These are phyloP conservation scores for Dinocampus coccinellae DNA, from an alignment of 2,888 invertebrate genomes.

Conservation along the genomic window DNA sequence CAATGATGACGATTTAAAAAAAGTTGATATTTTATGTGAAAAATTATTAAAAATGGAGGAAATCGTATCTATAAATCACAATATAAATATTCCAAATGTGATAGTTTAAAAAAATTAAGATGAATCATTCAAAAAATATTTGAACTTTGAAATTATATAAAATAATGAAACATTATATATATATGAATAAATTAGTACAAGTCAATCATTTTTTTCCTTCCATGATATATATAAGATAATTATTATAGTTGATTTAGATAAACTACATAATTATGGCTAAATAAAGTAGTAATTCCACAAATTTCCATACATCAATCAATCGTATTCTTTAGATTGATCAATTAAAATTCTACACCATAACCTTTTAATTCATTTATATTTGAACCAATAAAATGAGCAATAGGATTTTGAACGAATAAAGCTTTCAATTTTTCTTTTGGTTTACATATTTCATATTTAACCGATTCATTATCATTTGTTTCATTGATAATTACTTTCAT, in stretches of 20 bases:
- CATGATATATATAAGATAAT: too few relatives aligned
- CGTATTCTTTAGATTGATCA: neutral
- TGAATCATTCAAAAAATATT: too few relatives aligned
- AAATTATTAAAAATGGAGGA: conserved; percentile 74
- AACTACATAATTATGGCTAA: too few relatives aligned
- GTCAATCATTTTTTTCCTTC: neutral
- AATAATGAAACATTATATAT: too few relatives aligned
- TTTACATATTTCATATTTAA: conserved; percentile 35
- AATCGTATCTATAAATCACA: conserved; percentile 74
- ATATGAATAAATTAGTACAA: conserved; percentile 9
- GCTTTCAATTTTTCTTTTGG: conserved; percentile 54
- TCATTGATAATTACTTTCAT: conserved; percentile 6
- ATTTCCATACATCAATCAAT: too few relatives aligned
- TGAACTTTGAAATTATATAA: too few relatives aligned
- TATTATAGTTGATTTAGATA: too few relatives aligned
- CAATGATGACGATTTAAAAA: conserved; percentile 70
- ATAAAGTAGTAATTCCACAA: too few relatives aligned
- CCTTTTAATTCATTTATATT: conserved; percentile 63
- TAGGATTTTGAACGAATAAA: conserved; percentile 55
- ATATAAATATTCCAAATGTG: conserved; percentile 65
- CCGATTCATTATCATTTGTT: neutral
- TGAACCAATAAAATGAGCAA: conserved; percentile 58
- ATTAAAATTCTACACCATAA: conserved; percentile 51
- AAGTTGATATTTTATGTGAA: conserved; percentile 69
- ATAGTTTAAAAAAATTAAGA: neutral